Evolutionary conservation across 2,113 vertebrate genomes (phyloP).

Genomic region (Callocephalon fimbriatum): DNA sequence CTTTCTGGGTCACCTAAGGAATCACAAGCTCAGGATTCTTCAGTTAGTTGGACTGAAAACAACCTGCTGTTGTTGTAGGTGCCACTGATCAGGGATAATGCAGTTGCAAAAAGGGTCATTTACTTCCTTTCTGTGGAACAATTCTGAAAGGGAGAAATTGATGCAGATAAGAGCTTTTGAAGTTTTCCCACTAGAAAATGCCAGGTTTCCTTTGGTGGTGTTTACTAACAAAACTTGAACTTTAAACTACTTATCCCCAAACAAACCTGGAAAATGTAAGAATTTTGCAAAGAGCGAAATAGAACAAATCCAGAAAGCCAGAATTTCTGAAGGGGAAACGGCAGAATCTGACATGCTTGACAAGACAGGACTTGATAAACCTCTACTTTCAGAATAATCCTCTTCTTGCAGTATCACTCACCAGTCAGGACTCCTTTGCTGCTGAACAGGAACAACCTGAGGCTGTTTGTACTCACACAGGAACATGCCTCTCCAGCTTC

Average conservation of each 20-base stretch:
- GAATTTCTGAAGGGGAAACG: background rate
- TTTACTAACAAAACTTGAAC: background rate
- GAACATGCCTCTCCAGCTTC: background rate
- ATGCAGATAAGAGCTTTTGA: background rate
- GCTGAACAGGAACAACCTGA: background rate
- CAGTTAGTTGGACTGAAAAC: background rate
- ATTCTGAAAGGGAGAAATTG: background rate
- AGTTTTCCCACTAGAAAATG: background rate
- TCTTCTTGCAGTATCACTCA: background rate
- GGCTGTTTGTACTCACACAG: background rate
- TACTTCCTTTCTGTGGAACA: background rate
- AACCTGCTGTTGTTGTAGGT: background rate
- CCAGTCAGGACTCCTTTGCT: background rate
- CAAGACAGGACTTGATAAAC: background rate
- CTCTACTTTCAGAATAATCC: background rate
- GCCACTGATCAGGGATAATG: background rate
- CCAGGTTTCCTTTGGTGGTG: background rate
- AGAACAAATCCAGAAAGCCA: background rate
- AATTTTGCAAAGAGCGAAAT: background rate
- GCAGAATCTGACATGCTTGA: background rate
- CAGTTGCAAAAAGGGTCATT: background rate
- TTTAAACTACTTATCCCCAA: background rate
- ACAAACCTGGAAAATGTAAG: background rate
- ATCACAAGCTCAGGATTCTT: background rate
- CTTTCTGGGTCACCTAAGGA: background rate